Evolutionary conservation across 2,113 vertebrate species (phyloP).

Genomic region (Eulemur macaco): DNA sequence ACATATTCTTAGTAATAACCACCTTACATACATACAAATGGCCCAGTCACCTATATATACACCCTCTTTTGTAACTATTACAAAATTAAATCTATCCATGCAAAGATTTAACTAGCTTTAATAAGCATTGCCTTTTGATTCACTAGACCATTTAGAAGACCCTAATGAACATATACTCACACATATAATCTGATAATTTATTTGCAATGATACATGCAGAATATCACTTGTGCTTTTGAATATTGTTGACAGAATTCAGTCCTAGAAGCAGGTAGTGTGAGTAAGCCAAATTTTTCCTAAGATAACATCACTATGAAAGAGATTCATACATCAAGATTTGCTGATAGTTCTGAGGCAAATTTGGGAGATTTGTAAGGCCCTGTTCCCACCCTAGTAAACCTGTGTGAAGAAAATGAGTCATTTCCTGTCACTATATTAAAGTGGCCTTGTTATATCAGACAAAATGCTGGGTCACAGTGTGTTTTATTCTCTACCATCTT

Average conservation of each 20-base stretch:
- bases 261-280: background rate
- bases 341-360: background rate
- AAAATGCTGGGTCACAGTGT: background rate
- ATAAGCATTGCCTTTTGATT: background rate
- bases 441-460: background rate
- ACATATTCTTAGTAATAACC: constrained; percentile 34
- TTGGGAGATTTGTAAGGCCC: constrained; percentile 2
- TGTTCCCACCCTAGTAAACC: background rate
- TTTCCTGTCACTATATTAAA: background rate
- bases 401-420: background rate
- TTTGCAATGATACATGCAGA: constrained; percentile 13
- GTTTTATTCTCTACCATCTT: background rate
- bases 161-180: background rate
- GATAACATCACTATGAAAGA: background rate
- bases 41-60: background rate
- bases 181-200: background rate
- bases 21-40: constrained; percentile 28
- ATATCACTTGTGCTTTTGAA: constrained; percentile 20
- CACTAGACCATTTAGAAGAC: background rate
- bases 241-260: background rate
- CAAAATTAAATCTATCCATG: constrained; percentile 47
- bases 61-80: constrained; percentile 33
- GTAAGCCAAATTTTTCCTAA: background rate
- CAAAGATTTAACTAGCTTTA: constrained; percentile 53
- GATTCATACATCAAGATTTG: constrained; percentile 10